Conservation (phyloP, 2,888 invertebrate genomes). For the Lasius fuliginosus region DNA sequence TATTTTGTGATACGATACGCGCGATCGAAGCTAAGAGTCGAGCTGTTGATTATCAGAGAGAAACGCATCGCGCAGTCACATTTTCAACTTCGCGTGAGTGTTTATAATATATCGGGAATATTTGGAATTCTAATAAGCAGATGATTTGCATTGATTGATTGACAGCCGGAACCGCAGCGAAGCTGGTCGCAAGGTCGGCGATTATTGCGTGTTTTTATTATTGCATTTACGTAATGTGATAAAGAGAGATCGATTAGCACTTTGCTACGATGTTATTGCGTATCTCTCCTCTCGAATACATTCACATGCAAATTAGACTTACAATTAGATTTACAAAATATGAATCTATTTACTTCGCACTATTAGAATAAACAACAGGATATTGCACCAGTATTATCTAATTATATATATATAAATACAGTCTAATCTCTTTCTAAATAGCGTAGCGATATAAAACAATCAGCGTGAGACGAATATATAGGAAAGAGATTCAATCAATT, state of each 20-base stretch:
- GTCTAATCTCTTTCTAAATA: too few relatives aligned
- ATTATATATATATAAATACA: not conserved
- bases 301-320: not conserved
- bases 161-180: not conserved
- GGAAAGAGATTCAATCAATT: not conserved
- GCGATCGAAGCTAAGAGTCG: not conserved
- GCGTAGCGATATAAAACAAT: too few relatives aligned
- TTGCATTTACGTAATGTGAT: not conserved
- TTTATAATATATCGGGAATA: not conserved
- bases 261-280: not conserved
- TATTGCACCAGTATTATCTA: not conserved
- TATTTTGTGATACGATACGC: not conserved
- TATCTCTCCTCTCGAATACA: not conserved
- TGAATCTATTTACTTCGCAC: not conserved
- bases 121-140: not conserved
- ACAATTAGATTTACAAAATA: constrained; percentile 3
- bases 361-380: not conserved
- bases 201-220: constrained; percentile 15
- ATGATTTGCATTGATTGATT: constrained; percentile 23
- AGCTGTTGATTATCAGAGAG: constrained; percentile 13
- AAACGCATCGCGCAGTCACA: not conserved
- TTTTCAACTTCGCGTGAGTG: not conserved
- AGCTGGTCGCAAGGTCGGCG: not conserved
- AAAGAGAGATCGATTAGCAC: not conserved
- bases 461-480: not conserved